These are phyloP conservation scores for Hypselothyrea guttata DNA, from an alignment of 2,888 invertebrate species.

Conservation along the genomic window DNA sequence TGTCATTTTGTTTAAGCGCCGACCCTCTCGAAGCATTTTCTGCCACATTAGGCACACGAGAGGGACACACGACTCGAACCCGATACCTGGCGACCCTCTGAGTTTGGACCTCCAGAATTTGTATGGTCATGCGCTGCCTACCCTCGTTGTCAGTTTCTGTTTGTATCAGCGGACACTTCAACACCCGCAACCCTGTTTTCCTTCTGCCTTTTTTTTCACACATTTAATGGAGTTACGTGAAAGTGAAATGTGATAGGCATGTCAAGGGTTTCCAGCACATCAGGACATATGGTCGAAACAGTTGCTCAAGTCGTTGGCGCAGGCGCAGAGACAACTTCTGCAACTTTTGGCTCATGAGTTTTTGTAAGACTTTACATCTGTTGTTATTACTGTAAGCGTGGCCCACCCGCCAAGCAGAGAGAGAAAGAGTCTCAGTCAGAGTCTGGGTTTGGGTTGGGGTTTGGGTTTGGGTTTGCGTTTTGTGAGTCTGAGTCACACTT, in stretches of 20 bases:
- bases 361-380: constrained; percentile 73
- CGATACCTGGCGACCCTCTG: too few species aligned
- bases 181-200: constrained; percentile 49
- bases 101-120: too few species aligned
- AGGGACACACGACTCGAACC: constrained; percentile 42
- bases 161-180: constrained; percentile 69
- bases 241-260: constrained; percentile 79
- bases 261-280: constrained; percentile 67
- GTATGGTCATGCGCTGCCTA: constrained; percentile 56
- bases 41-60: constrained; percentile 54
- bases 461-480: constrained; percentile 16
- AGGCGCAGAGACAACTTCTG: constrained; percentile 40
- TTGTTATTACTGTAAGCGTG: constrained; percentile 26
- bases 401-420: constrained; percentile 59
- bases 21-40: constrained; percentile 46
- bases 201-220: constrained; percentile 48
- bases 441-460: constrained; percentile 8
- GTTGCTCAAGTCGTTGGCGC: constrained; percentile 55
- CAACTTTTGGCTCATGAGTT: constrained; percentile 8
- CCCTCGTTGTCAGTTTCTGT: constrained; percentile 70
- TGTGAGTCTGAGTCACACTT: constrained; percentile 28
- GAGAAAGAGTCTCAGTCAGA: constrained; percentile 5
- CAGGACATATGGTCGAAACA: constrained; percentile 67
- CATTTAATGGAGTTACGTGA: constrained; percentile 31
- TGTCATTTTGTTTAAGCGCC: constrained; percentile 59